A percentile compares a stretch with the other conserved stretches of the same genome.
Conservation (phyloP, 1,140 invertebrate genomes). For the Hycleus phaleratus region DNA sequence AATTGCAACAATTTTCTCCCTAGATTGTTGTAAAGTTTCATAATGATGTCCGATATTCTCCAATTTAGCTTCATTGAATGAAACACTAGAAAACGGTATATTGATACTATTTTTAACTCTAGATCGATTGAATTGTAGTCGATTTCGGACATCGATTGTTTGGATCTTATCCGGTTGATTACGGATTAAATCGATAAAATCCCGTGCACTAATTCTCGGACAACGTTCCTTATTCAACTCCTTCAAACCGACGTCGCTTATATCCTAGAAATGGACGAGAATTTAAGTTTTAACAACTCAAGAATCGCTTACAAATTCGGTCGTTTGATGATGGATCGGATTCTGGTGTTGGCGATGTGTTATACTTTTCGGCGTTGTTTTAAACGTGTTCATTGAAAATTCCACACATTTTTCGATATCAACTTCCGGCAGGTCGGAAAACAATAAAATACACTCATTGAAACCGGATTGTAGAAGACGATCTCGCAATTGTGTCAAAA, state of each 20-base stretch:
- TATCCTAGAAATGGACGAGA: constrained; percentile 50
- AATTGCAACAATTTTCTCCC: constrained; percentile 65
- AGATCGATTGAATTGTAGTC: constrained; percentile 66
- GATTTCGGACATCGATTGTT: constrained; percentile 67
- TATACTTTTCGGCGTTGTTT: constrained; percentile 79
- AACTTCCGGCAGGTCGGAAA: constrained; percentile 96
- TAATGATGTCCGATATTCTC: constrained; percentile 56
- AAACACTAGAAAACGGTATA: constrained; percentile 73
- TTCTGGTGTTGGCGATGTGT: constrained; percentile 70
- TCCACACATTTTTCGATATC: constrained; percentile 89
- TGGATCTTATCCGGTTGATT: constrained; percentile 58
- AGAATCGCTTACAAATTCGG: not conserved
- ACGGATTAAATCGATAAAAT: constrained; percentile 68
- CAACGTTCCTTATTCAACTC: constrained; percentile 64
- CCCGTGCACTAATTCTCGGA: constrained; percentile 76
- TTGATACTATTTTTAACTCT: constrained; percentile 75
- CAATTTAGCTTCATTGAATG: constrained; percentile 54
- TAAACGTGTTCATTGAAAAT: constrained; percentile 81
- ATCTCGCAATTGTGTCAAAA: constrained; percentile 80
- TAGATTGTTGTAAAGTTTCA: constrained; percentile 48
- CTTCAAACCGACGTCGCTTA: constrained; percentile 58
- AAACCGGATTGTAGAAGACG: constrained; percentile 84
- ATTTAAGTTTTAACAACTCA: too few relatives aligned
- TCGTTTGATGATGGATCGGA: constrained; percentile 10
- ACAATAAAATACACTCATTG: constrained; percentile 95